These are phyloP conservation scores for Himalopsyche tibetana DNA, from an alignment of 2,888 invertebrate species.

Conservation along the genomic window DNA sequence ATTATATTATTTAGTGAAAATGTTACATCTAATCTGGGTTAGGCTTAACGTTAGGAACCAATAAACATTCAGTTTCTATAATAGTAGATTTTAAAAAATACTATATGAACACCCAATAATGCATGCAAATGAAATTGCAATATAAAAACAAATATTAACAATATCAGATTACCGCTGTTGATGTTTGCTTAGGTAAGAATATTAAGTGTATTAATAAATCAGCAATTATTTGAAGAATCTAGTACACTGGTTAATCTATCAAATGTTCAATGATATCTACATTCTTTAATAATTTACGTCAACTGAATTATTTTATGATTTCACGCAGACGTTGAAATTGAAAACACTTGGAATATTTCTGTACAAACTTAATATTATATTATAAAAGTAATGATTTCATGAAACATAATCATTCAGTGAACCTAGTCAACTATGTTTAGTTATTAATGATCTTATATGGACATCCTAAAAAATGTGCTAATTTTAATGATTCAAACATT, in stretches of 20 bases:
- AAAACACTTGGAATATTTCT: background rate
- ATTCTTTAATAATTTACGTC: too few relatives aligned
- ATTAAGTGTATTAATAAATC: too few relatives aligned
- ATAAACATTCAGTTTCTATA: slow-evolving; percentile 46
- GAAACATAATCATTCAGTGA: background rate
- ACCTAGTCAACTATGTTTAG: background rate
- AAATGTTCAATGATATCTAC: too few relatives aligned
- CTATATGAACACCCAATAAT: too few relatives aligned
- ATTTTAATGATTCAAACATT: slow-evolving; percentile 45
- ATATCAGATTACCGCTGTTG: too few relatives aligned
- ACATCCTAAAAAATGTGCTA: slow-evolving; percentile 8
- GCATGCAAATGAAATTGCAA: too few relatives aligned
- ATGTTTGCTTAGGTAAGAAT: too few relatives aligned
- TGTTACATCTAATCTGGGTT: slow-evolving; percentile 49
- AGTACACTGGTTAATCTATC: too few relatives aligned
- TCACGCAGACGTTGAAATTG: too few relatives aligned
- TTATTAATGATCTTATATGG: slow-evolving; percentile 17
- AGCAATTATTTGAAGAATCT: too few relatives aligned
- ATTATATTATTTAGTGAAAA: slow-evolving; percentile 48
- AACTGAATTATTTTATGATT: too few relatives aligned
- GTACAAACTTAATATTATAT: background rate
- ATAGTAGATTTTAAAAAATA: slow-evolving; percentile 7
- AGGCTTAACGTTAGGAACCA: slow-evolving; percentile 60
- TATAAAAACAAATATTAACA: too few relatives aligned
- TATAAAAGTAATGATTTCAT: background rate